A percentile compares a stretch with the other conserved stretches of the same genome.
Conservation (phyloP, 1,140 invertebrate species). For the Temnothorax nylanderi region DNA sequence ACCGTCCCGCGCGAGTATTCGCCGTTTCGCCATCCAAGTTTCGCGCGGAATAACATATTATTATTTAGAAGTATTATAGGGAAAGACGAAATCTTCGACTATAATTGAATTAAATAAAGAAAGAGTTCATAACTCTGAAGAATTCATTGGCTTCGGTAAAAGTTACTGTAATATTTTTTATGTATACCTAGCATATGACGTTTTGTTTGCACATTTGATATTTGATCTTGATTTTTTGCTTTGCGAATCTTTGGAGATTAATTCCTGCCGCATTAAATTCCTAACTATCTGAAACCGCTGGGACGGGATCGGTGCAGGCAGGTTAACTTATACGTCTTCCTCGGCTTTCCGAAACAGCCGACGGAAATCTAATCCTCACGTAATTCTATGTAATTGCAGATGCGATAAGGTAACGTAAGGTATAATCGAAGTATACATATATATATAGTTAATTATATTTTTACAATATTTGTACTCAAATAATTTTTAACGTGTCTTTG, state of each 20-base stretch:
- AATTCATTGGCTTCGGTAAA: not conserved
- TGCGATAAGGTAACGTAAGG: constrained; percentile 31
- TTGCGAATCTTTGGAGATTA: not conserved
- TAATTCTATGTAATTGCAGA: constrained; percentile 68
- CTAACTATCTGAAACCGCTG: constrained; percentile 3
- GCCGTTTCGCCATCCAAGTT: not conserved
- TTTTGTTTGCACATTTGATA: not conserved
- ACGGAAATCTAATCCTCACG: constrained; percentile 59
- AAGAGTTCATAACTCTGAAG: not conserved
- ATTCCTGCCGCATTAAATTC: not conserved
- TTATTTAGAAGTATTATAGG: not conserved
- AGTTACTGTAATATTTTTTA: not conserved
- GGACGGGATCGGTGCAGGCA: not conserved
- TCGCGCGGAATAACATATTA: too few relatives aligned
- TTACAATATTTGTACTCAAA: not conserved
- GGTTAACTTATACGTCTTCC: constrained; percentile 31
- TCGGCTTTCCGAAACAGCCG: constrained; percentile 1
- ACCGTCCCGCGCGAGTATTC: not conserved
- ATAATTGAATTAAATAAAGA: not conserved
- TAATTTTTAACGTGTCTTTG: not conserved
- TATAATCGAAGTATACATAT: constrained; percentile 19
- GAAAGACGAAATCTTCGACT: not conserved
- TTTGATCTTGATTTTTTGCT: constrained; percentile 5
- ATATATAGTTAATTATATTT: not conserved
- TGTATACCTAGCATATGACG: too few relatives aligned